phyloP scores from a whole-genome alignment of 2,797 vertebrate species.

The Semotilus atromaculatus region DNA sequence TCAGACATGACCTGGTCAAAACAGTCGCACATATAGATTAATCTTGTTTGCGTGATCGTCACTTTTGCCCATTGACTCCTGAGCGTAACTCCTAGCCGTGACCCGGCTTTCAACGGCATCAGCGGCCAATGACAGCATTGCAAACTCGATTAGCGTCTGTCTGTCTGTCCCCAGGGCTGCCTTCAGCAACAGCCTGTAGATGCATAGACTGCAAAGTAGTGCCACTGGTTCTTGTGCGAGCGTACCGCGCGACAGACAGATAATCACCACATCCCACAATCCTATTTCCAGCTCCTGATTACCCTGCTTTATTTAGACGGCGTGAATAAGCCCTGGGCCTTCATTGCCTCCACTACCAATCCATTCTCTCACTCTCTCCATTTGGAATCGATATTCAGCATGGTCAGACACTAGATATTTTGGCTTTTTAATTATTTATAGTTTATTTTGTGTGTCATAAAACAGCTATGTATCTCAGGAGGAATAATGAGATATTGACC shows the following conservation, averaged over 20 bases:
- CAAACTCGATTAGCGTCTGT: constrained; percentile 48
- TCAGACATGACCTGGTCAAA: constrained; percentile 26
- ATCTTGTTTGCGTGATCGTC: constrained; percentile 31
- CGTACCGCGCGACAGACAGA: constrained; percentile 5
- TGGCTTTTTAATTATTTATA: not conserved
- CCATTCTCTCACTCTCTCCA: constrained; percentile 14
- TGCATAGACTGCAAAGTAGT: constrained; percentile 3
- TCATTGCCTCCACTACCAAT: constrained; percentile 39
- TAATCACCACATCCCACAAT: constrained; percentile 52
- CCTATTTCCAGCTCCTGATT: constrained; percentile 76
- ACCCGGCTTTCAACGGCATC: constrained; percentile 26
- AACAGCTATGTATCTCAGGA: not conserved
- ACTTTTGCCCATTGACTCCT: constrained; percentile 32
- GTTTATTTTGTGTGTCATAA: not conserved
- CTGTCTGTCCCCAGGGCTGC: not conserved
- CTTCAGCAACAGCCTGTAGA: constrained; percentile 25
- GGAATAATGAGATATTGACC: not conserved
- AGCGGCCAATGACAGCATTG: not conserved
- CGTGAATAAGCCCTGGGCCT: constrained; percentile 41
- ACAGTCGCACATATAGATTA: constrained; percentile 9
- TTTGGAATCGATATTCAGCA: not conserved
- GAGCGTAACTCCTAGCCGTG: not conserved
- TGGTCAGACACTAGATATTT: not conserved
- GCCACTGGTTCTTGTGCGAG: constrained; percentile 28
- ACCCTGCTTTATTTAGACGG: constrained; percentile 71